Evolutionary conservation across 2,888 invertebrate species (phyloP).

Genomic region (Clunio marinus): DNA sequence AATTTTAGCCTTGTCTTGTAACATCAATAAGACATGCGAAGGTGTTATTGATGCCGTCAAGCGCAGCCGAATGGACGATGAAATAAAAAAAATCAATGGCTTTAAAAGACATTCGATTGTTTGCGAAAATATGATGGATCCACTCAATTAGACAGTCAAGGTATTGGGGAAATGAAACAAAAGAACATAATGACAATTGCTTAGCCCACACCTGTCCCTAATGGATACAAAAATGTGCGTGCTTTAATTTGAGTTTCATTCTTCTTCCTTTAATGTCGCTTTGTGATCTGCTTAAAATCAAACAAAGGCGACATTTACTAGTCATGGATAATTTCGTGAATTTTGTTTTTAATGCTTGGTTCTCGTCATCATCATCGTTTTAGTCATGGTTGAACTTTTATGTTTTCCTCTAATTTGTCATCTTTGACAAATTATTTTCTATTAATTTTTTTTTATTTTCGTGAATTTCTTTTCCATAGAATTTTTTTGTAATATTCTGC

Average conservation of each 20-base stretch:
- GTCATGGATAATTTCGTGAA: background rate
- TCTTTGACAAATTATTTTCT: no score
- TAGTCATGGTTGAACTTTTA: no score
- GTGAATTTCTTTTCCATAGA: no score
- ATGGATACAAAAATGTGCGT: background rate
- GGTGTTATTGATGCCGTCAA: conserved; percentile 28
- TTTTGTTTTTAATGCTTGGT: no score
- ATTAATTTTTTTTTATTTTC: no score
- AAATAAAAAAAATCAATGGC: background rate
- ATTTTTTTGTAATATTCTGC: no score
- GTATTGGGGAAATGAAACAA: background rate
- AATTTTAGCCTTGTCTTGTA: background rate
- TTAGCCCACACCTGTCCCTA: background rate
- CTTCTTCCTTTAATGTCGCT: background rate
- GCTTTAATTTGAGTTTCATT: background rate
- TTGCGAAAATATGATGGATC: conserved; percentile 13
- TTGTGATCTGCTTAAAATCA: background rate
- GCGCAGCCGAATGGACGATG: background rate
- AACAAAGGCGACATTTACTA: background rate
- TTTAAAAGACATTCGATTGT: conserved; percentile 20
- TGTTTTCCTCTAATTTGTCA: no score
- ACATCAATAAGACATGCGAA: conserved; percentile 27
- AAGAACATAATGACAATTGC: background rate
- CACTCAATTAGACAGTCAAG: conserved; percentile 12
- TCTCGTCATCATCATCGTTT: no score